Base-by-base conservation (phyloP, 2,113 vertebrate genomes). In the Nothobranchius kuhntae region DNA sequence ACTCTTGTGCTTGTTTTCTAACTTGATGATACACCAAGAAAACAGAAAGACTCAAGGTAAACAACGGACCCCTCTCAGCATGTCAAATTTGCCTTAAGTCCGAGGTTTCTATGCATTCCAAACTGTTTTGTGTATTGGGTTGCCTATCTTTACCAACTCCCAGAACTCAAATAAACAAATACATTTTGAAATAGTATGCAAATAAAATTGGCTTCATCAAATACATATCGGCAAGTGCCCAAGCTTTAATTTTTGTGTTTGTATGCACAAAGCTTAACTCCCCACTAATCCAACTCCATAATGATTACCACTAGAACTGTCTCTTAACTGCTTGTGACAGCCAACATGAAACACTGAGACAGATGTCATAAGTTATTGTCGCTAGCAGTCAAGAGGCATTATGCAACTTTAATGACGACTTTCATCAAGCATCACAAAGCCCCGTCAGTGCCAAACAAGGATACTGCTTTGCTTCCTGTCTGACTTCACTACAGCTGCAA, bases 341-440 rank as follows among this genome's bases (percentile, higher is more conserved):
- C 68, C 75, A 79, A 86, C 86, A 81, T 75, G 80, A 80, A 73
- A 77, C 53, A 51, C 61, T 48, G 71, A 83, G 79, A 89, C 88
- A 86, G 82, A 90, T 89, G 89, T 89, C 78, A 73, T 79, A 81
- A 89, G 79, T 83, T 86, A 89, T 87, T 86, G 81, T 80, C 55
- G 42, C 73, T 80, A 71, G 77, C 86, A 80, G 82, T 82, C 80
- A 54, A 68, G 83, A 87, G 65, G 78, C 57, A 77, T 83, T 82
- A 87, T 90, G 71, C 85, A 90, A 86, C 80, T 91, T 92, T 90
- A 86, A 91, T 86, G 82, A 87, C 36, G 72, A 85, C 74, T 87
- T 90, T 76, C 60, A 70, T 83, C 68, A 73, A 75, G 72, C 79
- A 80, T 87, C 82, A 74, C 71, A 82, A 82, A 78, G 70, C 55